Conservation (phyloP, 23 tunicate genomes). For the Halocynthia aurantium region DNA sequence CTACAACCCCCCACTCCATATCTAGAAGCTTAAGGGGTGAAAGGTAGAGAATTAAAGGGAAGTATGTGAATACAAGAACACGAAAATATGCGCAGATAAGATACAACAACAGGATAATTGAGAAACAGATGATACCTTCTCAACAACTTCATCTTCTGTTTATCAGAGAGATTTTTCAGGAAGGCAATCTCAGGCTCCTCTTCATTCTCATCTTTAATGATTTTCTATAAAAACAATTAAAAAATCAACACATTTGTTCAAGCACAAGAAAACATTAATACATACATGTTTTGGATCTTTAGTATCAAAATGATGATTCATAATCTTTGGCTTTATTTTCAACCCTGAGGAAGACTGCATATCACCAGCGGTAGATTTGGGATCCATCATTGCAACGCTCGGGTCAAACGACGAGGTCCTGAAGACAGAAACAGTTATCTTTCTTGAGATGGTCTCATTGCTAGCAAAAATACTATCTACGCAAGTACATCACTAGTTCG, state of each 20-base stretch:
- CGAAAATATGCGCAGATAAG: too few relatives aligned
- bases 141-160: slow-evolving; percentile 82
- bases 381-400: slow-evolving; percentile 34
- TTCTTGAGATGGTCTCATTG: too few relatives aligned
- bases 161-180: slow-evolving; percentile 65
- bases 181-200: slow-evolving; percentile 87
- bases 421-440: too few relatives aligned
- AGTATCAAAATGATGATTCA: slow-evolving; percentile 67
- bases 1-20: too few relatives aligned
- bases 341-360: slow-evolving; percentile 29
- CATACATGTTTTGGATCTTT: slow-evolving; percentile 33
- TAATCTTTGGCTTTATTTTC: slow-evolving; percentile 53
- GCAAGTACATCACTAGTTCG: too few relatives aligned
- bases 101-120: too few relatives aligned
- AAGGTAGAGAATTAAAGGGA: too few relatives aligned
- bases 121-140: slow-evolving; percentile 5
- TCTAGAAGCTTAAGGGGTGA: too few relatives aligned
- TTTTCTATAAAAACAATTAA: background rate
- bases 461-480: too few relatives aligned
- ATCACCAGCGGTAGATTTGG: slow-evolving; percentile 18
- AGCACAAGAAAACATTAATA: background rate
- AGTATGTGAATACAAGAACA: too few relatives aligned
- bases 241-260: background rate
- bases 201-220: slow-evolving; percentile 40
- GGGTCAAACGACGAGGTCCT: slow-evolving; percentile 84